Conservation (phyloP, 2,113 vertebrate species). For the Nansenia antarctica region DNA sequence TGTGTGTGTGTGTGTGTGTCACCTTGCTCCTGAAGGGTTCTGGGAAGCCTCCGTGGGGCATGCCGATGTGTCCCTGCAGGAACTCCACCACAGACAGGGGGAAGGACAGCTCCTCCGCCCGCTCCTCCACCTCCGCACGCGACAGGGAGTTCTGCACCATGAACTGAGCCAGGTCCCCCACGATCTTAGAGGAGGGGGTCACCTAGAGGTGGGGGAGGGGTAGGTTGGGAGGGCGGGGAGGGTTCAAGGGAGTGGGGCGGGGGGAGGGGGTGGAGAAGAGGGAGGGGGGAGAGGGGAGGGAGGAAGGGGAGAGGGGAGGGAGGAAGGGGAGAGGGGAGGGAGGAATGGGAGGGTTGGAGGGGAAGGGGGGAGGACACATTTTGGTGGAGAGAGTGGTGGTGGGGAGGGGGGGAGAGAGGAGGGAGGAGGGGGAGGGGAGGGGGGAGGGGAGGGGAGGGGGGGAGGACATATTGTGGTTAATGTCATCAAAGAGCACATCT, state of each 20-base stretch:
- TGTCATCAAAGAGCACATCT: too few species aligned
- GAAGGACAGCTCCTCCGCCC: conserved; percentile 91
- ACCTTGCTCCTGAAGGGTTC: conserved; percentile 82
- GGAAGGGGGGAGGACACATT: background rate
- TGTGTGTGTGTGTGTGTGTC: background rate
- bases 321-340: background rate
- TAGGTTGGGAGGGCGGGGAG: background rate
- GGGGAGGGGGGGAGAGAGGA: too few species aligned
- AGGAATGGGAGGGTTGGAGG: background rate
- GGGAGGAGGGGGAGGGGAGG: too few species aligned
- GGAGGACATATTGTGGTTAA: too few species aligned
- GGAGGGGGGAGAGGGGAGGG: background rate
- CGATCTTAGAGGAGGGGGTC: conserved; percentile 94
- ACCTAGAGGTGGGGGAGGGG: conserved; percentile 67
- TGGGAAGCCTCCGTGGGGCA: conserved; percentile 90
- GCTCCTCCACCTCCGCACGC: conserved; percentile 82
- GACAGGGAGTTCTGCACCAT: conserved; percentile 92
- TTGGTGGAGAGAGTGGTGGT: background rate
- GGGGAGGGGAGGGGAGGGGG: too few species aligned
- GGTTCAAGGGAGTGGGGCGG: background rate
- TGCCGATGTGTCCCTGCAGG: conserved; percentile 88
- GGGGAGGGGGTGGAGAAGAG: background rate
- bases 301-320: background rate
- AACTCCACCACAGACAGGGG: conserved; percentile 92
- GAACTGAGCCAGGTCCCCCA: conserved; percentile 95